These are phyloP conservation scores for Bufo gargarizans DNA, from an alignment of 2,113 vertebrate genomes.

Conservation along the genomic window DNA sequence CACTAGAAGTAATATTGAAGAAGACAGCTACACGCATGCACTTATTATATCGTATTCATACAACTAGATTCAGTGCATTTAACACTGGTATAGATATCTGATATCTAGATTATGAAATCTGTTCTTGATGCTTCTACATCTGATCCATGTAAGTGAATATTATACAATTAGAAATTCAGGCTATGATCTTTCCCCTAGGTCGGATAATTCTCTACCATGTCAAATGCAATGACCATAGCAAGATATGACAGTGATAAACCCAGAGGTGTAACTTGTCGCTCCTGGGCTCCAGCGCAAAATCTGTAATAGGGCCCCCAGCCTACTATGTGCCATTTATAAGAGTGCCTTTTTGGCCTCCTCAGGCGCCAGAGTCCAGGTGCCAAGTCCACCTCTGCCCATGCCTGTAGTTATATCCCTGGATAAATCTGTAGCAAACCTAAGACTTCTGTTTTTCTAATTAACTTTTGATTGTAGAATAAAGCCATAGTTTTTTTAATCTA, in stretches of 20 bases:
- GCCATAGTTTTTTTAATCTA: neutral
- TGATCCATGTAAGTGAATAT: neutral
- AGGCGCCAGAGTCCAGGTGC: too few relatives aligned
- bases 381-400: too few relatives aligned
- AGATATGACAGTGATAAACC: neutral
- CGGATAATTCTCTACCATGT: neutral
- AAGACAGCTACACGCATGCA: neutral
- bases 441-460: neutral
- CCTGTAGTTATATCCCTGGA: too few relatives aligned
- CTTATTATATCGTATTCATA: constrained; percentile 15
- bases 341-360: too few relatives aligned
- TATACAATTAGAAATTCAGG: neutral
- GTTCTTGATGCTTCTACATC: neutral
- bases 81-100: neutral
- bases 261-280: neutral
- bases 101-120: neutral
- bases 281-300: neutral
- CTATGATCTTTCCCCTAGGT: neutral
- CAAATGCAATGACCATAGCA: neutral
- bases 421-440: neutral
- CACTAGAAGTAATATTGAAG: neutral
- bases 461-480: neutral
- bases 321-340: neutral
- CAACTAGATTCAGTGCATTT: neutral
- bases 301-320: neutral